Evolutionary conservation across 2,113 vertebrate genomes (phyloP).

Genomic region (Bostrychus sinensis): DNA sequence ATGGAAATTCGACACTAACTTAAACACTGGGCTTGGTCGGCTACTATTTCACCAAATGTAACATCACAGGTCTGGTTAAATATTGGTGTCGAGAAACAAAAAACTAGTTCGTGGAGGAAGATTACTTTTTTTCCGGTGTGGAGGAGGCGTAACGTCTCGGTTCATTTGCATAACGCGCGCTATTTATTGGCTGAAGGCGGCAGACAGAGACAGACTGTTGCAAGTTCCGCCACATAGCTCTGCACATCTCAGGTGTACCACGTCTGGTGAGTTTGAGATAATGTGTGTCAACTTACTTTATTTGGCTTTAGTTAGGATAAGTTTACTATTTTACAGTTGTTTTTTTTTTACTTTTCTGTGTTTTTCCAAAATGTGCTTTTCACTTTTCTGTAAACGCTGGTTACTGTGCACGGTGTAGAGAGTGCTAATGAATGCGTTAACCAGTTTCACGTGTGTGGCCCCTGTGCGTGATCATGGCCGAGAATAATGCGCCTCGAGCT

Average conservation of each 20-base stretch:
- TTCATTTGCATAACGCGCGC: conserved; percentile 66
- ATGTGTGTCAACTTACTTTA: too few relatives aligned
- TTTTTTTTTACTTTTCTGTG: not conserved
- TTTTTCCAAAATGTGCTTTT: not conserved
- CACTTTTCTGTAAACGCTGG: too few relatives aligned
- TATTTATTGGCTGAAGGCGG: conserved; percentile 53
- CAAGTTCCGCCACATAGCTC: not conserved
- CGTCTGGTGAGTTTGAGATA: conserved; percentile 44
- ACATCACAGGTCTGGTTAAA: not conserved
- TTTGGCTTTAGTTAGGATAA: too few relatives aligned
- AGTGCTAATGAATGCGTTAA: not conserved
- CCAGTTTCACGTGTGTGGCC: not conserved
- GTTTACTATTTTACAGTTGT: too few relatives aligned
- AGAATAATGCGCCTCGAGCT: not conserved
- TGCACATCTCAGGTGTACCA: accelerated
- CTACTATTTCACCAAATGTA: not conserved
- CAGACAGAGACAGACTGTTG: not conserved
- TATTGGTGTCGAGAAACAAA: not conserved
- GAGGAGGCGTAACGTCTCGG: conserved; percentile 34
- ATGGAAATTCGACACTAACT: too few relatives aligned
- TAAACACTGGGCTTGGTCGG: not conserved
- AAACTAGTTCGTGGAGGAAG: too few relatives aligned
- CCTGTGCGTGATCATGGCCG: not conserved
- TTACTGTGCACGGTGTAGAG: not conserved
- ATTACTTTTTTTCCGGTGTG: not conserved